Conservation (phyloP, 2,113 vertebrate species). For the Pelmatolapia mariae region DNA sequence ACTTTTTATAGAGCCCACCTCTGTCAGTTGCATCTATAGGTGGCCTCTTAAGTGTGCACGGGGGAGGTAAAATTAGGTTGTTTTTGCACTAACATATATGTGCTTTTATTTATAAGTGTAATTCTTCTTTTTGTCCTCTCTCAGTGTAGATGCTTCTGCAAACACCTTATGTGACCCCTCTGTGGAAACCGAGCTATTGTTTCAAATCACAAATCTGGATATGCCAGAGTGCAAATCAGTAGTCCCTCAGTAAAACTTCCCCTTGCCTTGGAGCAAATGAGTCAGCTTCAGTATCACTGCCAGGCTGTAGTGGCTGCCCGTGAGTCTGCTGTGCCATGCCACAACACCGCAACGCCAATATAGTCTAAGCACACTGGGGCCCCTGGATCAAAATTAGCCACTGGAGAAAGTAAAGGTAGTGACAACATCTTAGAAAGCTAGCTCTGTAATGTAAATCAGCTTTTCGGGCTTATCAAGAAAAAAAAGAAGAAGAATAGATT, state of each 20-base stretch:
- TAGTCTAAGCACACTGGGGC: slow-evolving; percentile 48
- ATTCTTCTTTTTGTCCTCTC: neutral
- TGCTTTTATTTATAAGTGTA: neutral
- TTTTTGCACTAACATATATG: neutral
- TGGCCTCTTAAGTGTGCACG: neutral
- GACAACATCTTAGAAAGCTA: neutral
- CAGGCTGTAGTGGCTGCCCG: slow-evolving; percentile 58
- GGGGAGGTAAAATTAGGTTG: neutral
- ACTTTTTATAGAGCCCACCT: neutral
- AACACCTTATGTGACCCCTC: neutral
- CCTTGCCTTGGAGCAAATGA: slow-evolving; percentile 57
- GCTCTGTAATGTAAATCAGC: neutral
- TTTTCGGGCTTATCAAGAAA: neutral
- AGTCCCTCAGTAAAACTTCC: slow-evolving; percentile 51
- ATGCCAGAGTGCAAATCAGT: slow-evolving; percentile 44
- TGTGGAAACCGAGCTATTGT: slow-evolving; percentile 36
- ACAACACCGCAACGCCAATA: slow-evolving; percentile 65
- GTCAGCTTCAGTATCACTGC: slow-evolving; percentile 53
- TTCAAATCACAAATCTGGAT: slow-evolving; percentile 31
- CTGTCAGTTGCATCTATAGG: neutral
- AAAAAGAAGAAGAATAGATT: neutral
- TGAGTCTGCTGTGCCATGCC: slow-evolving; percentile 56
- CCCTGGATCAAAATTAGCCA: slow-evolving; percentile 26
- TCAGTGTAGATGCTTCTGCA: neutral
- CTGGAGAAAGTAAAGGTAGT: slow-evolving; percentile 52